phyloP scores from a whole-genome alignment of 1,140 invertebrate genomes.

The Anastatus disparis region DNA sequence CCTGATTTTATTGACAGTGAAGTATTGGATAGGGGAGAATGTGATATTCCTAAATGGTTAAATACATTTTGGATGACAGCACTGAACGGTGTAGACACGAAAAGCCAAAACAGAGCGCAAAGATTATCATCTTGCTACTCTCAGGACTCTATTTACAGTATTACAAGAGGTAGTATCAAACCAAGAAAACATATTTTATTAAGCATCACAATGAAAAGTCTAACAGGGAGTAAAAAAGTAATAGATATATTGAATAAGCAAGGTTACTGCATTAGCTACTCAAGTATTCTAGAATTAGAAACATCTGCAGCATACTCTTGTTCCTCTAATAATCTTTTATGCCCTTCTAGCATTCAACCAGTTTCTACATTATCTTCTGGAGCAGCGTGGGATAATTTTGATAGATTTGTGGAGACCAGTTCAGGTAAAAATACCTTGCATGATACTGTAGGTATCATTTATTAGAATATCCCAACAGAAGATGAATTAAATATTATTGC shows the following conservation, averaged over 20 bases:
- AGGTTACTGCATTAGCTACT: constrained; percentile 51
- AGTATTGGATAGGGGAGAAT: constrained; percentile 23
- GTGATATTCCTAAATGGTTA: constrained; percentile 25
- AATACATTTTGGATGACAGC: constrained; percentile 37
- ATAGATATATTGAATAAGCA: constrained; percentile 52
- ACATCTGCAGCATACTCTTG: constrained; percentile 20
- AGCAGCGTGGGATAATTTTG: constrained; percentile 59
- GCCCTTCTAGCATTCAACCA: background rate
- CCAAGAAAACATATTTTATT: constrained; percentile 53
- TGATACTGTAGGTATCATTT: too few relatives aligned
- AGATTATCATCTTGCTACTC: constrained; percentile 25
- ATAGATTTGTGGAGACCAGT: constrained; percentile 61
- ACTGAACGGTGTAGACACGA: constrained; percentile 19
- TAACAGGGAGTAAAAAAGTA: constrained; percentile 53
- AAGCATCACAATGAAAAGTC: constrained; percentile 51
- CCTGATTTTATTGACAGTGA: background rate
- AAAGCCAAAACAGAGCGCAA: constrained; percentile 11
- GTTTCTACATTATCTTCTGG: constrained; percentile 44
- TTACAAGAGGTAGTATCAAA: constrained; percentile 45
- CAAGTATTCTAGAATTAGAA: constrained; percentile 47
- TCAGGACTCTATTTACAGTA: constrained; percentile 38
- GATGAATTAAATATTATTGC: background rate
- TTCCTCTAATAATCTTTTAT: background rate
- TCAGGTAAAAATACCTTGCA: constrained; percentile 63
- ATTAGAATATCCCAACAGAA: constrained; percentile 47